Base-by-base conservation (phyloP, 2,888 invertebrate species). In the Agrotis clavis region DNA sequence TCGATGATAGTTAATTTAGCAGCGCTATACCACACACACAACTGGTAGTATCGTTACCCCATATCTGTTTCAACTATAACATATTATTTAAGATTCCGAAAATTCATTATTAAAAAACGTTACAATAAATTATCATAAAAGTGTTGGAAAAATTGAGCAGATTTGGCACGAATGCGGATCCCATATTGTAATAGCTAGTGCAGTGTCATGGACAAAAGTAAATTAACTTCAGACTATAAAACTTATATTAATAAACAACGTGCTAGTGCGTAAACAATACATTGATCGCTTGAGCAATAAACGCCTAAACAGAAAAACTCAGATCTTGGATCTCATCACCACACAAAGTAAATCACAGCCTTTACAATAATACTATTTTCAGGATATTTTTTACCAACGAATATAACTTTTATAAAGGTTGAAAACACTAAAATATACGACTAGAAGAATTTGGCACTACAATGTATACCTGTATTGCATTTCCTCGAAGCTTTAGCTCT, bases 321-420 rank as follows among this genome's bases (percentile, higher is more conserved):
- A 89, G 91, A 94, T 94, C 92, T 91, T 90, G 88, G 93, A 92
- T 93, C 92, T 89, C 88, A 91, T 88, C 88, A 91, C 89, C 88
- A 90, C 89, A 91, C 89, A 94, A 95, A 95, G 88, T 90, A 94
- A 95, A 91, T 96, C 96, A 96, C 96, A 96, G 96, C 96, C 95
- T 91, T 94, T 87, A 93, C 88, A 92, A 92, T 92, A 93, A 93
- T 89, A 86, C 83, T 85, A 84, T 86, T 86, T 75, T 82, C 76
- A 79, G 85, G 76, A 82, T 79, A 79, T 73, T 80, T 74, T 79
- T 70, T 84, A 79, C 63, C 74, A 85, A 85, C 71, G 63, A 79
- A 84, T 85, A 87, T 76, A 80, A 78, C 72, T 60, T 76, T 83
- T 81, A 83, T 84, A 83, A 86, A 86, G 83, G 83, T 85, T 84